Evolutionary conservation across 53 echinoderm and acorn worm species (phyloP).

Genomic region (Henricia sp.): DNA sequence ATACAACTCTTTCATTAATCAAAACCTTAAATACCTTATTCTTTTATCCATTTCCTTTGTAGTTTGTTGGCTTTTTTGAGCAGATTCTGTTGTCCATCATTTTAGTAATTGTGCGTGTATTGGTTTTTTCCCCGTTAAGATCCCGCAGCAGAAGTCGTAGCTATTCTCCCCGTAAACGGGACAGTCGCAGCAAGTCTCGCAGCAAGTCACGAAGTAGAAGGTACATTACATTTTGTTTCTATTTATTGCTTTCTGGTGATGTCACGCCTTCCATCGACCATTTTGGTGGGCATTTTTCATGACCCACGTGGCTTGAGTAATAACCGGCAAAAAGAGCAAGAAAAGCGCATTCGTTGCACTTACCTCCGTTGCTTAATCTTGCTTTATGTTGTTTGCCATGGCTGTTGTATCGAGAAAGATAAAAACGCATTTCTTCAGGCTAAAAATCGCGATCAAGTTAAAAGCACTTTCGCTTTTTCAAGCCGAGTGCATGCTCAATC

Average conservation of each 20-base stretch:
- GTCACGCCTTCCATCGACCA: too few species aligned
- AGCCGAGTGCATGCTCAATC: too few species aligned
- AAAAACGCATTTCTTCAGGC: too few species aligned
- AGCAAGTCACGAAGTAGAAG: slow-evolving; percentile 31
- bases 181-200: slow-evolving; percentile 40
- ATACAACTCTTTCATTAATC: neutral
- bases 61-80: too few species aligned
- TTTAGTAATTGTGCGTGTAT: neutral
- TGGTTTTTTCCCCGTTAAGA: slow-evolving; percentile 3
- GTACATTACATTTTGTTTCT: neutral
- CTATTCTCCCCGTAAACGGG: slow-evolving; percentile 5
- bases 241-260: too few species aligned
- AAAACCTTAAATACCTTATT: neutral
- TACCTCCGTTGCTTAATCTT: neutral
- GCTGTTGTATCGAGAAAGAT: too few species aligned
- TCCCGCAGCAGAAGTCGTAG: slow-evolving; percentile 45
- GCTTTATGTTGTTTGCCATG: neutral
- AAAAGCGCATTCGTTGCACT: too few species aligned
- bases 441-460: too few species aligned
- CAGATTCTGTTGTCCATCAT: neutral
- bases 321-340: too few species aligned
- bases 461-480: too few species aligned
- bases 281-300: too few species aligned
- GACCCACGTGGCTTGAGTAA: too few species aligned
- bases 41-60: neutral